phyloP scores from a whole-genome alignment of 2,797 vertebrate genomes.

The Malacoctenus gilli region DNA sequence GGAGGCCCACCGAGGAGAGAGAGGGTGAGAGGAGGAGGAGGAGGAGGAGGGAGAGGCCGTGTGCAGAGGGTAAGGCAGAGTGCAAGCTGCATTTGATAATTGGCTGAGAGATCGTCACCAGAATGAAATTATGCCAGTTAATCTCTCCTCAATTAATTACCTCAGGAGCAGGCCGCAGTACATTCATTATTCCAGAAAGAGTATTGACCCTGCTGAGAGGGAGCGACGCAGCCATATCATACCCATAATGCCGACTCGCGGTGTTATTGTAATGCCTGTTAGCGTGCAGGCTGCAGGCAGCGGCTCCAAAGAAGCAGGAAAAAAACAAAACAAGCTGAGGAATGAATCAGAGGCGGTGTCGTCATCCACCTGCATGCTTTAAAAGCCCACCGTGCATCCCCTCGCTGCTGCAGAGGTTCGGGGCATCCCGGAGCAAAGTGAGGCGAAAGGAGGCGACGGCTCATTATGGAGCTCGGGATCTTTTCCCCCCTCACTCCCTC shows the following conservation, averaged over 20 bases:
- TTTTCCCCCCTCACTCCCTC: slow-evolving; percentile 25
- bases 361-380: slow-evolving; percentile 13
- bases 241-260: slow-evolving; percentile 23
- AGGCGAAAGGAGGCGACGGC: slow-evolving; percentile 63
- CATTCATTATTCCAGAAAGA: slow-evolving; percentile 73
- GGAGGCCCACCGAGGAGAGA: slow-evolving; percentile 27
- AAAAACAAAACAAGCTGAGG: background rate
- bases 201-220: slow-evolving; percentile 51
- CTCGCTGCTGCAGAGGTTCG: slow-evolving; percentile 41
- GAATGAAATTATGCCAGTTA: slow-evolving; percentile 84
- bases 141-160: slow-evolving; percentile 84
- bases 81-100: slow-evolving; percentile 76
- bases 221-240: slow-evolving; percentile 37
- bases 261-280: slow-evolving; percentile 14
- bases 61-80: slow-evolving; percentile 35
- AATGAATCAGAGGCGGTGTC: slow-evolving; percentile 14
- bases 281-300: slow-evolving; percentile 4
- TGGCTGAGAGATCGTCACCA: slow-evolving; percentile 79
- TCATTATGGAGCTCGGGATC: slow-evolving; percentile 56
- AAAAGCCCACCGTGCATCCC: no score
- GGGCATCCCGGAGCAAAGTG: slow-evolving; percentile 34
- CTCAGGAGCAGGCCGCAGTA: slow-evolving; percentile 72
- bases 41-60: slow-evolving; percentile 7
- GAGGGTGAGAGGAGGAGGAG: slow-evolving; percentile 12
- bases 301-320: background rate